A percentile compares a stretch with the other conserved stretches of the same genome.
These are phyloP conservation scores for Ochropleura leucogaster DNA, from an alignment of 2,888 invertebrate genomes.

Conservation along the genomic window DNA sequence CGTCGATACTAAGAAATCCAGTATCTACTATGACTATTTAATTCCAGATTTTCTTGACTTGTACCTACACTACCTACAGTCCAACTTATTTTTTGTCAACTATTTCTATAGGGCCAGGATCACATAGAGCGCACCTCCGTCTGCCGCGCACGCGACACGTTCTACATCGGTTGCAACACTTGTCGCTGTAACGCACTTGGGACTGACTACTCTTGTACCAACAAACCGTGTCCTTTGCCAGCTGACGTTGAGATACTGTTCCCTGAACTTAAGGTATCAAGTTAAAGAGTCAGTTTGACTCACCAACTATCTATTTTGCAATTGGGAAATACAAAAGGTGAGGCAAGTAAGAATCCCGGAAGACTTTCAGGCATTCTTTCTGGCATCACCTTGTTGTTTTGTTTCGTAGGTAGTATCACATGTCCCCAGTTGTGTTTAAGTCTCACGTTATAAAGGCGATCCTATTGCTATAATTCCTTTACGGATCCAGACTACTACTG, in stretches of 20 bases:
- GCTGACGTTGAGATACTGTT: constrained; percentile 83
- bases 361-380: too few species aligned
- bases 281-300: background rate
- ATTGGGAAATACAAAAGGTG: background rate
- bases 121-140: constrained; percentile 83
- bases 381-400: too few species aligned
- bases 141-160: constrained; percentile 82
- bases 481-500: background rate
- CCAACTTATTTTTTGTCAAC: background rate
- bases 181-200: constrained; percentile 85
- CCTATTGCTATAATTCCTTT: background rate
- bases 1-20: background rate
- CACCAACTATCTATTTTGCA: too few species aligned
- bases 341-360: background rate
- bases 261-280: constrained; percentile 78
- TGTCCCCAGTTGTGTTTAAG: background rate
- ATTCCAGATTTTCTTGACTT: too few species aligned
- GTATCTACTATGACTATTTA: too few species aligned
- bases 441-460: background rate
- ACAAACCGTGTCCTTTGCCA: constrained; percentile 85
- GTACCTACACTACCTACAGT: background rate
- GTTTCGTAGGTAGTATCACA: background rate
- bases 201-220: constrained; percentile 84
- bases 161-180: constrained; percentile 85
- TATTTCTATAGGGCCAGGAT: constrained; percentile 76